Evolutionary conservation across 2,113 vertebrate species (phyloP).

Genomic region (Rana temporaria): DNA sequence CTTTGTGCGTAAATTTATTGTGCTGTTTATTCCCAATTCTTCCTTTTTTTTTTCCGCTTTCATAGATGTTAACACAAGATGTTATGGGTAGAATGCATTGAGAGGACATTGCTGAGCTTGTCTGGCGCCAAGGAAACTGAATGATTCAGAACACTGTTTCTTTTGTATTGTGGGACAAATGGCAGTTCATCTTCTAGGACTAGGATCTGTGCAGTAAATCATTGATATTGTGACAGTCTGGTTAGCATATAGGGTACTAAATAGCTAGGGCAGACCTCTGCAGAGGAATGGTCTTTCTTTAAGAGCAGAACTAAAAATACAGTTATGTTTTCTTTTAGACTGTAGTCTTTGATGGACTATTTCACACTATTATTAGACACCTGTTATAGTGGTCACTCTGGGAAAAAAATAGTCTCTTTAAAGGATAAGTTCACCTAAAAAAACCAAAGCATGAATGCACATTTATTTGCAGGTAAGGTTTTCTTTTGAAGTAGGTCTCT

Average conservation of each 20-base stretch:
- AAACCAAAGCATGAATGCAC: too few species aligned
- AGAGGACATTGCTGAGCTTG: background rate
- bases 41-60: background rate
- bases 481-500: too few species aligned
- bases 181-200: background rate
- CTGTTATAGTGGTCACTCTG: too few species aligned
- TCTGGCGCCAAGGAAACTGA: conserved; percentile 43
- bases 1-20: background rate
- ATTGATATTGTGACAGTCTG: background rate
- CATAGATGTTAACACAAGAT: background rate
- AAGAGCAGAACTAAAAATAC: background rate
- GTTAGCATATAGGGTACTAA: background rate
- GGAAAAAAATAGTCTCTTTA: too few species aligned
- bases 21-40: background rate
- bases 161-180: conserved; percentile 34
- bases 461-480: too few species aligned
- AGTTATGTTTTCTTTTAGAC: too few species aligned
- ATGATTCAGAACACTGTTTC: conserved; percentile 21
- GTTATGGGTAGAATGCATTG: background rate
- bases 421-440: too few species aligned
- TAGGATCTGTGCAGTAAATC: background rate
- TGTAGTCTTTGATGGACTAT: too few species aligned
- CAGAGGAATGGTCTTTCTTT: background rate
- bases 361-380: too few species aligned
- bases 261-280: too few species aligned